Conservation (phyloP, 1,140 invertebrate species). For the Penaeus japonicus region DNA sequence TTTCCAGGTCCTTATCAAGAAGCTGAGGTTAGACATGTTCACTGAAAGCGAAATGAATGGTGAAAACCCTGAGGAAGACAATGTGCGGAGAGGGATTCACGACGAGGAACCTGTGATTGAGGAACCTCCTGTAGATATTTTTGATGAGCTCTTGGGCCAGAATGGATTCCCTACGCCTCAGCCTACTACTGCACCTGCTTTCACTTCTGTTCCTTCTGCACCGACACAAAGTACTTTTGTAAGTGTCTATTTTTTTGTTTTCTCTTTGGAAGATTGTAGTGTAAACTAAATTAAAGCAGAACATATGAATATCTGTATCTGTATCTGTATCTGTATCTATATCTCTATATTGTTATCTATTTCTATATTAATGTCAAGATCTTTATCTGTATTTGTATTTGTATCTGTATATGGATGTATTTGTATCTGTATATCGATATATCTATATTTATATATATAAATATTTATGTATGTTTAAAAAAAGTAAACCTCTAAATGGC, state of each 20-base stretch:
- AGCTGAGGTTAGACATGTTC: constrained; percentile 64
- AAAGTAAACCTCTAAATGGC: no score
- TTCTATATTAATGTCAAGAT: no score
- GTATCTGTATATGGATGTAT: no score
- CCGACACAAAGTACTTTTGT: background rate
- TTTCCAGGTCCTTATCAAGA: constrained; percentile 64
- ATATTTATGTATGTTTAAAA: no score
- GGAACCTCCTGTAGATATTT: constrained; percentile 63
- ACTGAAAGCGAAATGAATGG: constrained; percentile 3
- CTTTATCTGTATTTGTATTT: no score
- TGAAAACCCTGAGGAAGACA: background rate
- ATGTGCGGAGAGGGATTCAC: constrained; percentile 62
- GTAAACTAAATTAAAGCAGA: no score
- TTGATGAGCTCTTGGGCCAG: constrained; percentile 67
- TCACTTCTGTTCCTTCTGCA: background rate
- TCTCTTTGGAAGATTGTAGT: background rate
- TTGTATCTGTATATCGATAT: no score
- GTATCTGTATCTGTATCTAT: no score
- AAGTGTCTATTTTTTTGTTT: background rate
- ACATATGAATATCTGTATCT: no score
- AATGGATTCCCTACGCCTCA: background rate
- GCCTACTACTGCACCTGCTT: background rate
- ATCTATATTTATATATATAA: no score
- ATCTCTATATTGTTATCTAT: no score
- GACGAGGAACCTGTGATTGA: constrained; percentile 60